These are phyloP conservation scores for Centruroides sculpturatus DNA, from an alignment of 1,140 invertebrate genomes.

Conservation along the genomic window DNA sequence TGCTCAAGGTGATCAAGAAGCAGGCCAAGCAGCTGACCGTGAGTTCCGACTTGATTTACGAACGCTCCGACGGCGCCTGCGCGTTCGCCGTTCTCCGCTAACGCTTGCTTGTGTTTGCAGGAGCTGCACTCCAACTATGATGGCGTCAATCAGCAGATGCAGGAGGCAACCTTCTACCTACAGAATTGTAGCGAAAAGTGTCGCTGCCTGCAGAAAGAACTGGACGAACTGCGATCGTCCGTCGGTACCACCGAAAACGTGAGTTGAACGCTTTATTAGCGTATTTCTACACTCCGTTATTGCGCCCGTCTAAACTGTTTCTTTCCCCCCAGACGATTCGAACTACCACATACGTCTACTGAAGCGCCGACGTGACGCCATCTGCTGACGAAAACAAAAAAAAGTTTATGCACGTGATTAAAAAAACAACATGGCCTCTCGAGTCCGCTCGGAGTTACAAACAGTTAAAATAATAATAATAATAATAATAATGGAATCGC, in stretches of 20 bases:
- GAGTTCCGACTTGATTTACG: constrained; percentile 18
- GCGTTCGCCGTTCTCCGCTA: neutral
- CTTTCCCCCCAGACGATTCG: neutral
- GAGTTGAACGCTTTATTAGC: neutral
- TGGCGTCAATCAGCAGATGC: constrained; percentile 81
- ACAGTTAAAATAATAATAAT: too few relatives aligned
- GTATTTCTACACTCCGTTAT: neutral
- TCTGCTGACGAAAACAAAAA: too few relatives aligned
- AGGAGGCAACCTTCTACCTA: constrained; percentile 81
- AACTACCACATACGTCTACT: constrained; percentile 20
- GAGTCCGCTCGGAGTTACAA: too few relatives aligned
- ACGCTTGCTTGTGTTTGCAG: constrained; percentile 21
- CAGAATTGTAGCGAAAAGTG: constrained; percentile 78
- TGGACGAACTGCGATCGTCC: constrained; percentile 64
- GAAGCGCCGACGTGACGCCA: too few relatives aligned
- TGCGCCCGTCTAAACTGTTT: neutral
- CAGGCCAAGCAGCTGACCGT: constrained; percentile 65
- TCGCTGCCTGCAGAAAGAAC: constrained; percentile 73
- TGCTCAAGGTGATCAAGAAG: constrained; percentile 95
- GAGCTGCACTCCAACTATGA: constrained; percentile 86
- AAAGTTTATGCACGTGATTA: too few relatives aligned
- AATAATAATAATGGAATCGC: too few relatives aligned
- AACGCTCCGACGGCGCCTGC: neutral
- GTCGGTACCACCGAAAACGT: neutral
- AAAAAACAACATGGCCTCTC: too few relatives aligned